phyloP scores from a whole-genome alignment of 2,888 invertebrate species.

The Trichopoda pennipes region DNA sequence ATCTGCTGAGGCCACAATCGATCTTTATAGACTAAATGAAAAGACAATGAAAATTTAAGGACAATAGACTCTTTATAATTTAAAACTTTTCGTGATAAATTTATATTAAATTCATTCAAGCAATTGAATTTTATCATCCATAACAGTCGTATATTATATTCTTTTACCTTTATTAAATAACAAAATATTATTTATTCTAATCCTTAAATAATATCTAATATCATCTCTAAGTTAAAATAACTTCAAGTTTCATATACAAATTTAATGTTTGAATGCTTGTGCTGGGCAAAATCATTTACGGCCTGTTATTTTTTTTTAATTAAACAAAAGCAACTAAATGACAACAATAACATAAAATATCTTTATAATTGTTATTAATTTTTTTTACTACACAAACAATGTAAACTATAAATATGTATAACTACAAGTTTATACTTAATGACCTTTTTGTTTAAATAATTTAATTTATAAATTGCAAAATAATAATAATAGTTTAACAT shows the following conservation, averaged over 20 bases:
- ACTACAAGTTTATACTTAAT: not conserved
- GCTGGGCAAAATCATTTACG: not conserved
- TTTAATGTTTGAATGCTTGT: not conserved
- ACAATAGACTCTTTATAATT: too few relatives aligned
- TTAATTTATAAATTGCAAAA: not conserved
- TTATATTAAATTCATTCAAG: too few relatives aligned
- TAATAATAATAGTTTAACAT: constrained; percentile 3
- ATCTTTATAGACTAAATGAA: too few relatives aligned
- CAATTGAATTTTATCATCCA: too few relatives aligned
- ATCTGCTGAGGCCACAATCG: too few relatives aligned
- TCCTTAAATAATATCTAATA: not conserved
- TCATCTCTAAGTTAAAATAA: not conserved
- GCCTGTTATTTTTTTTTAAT: not conserved
- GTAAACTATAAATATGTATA: too few relatives aligned
- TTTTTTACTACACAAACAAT: not conserved
- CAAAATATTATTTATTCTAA: not conserved
- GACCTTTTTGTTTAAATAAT: constrained; percentile 14
- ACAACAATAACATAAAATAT: not conserved
- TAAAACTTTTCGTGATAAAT: too few relatives aligned
- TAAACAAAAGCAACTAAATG: not conserved
- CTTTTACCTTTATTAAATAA: too few relatives aligned
- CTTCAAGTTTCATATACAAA: not conserved
- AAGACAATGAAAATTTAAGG: too few relatives aligned
- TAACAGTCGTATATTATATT: too few relatives aligned
- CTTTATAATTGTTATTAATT: not conserved